Evolutionary conservation across 2,797 vertebrate species (phyloP), one percentile per base, ranked within the genome.

Genomic region (Syncerus caffer): DNA sequence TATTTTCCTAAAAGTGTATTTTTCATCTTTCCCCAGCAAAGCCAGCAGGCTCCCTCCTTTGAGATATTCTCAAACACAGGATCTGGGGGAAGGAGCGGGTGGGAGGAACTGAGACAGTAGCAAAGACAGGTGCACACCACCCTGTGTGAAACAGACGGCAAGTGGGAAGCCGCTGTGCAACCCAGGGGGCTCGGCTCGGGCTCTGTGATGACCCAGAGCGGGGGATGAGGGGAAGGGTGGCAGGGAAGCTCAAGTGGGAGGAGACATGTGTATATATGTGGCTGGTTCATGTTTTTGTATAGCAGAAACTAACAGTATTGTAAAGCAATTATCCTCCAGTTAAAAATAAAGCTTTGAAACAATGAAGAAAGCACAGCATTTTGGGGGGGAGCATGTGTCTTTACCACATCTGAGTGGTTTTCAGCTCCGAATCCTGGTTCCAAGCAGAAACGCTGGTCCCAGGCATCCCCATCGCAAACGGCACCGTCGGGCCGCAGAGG

Each of bases 191-290:
- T 38, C 34, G 6, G 34, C 67, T 42, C 21, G 6, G 1, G 11
- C 67, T 42, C 21, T 6, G 5, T 2, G 67, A 42, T 74, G 67
- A 13, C 34, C 67, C 17, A 11, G 31, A 16, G 19, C 4, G 5
- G 34, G 4, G 21, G 0, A 5, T 23, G 21, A 47, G 67, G 21
- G 67, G 67, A 2, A 12, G 21, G 67, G 19, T 6, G 11, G 67
- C 19, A 21, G 67, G 67, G 34, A 71, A 2, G 67, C 34, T 38
- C 34, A 38, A 7, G 34, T 4, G 10, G 6, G 34, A 12, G 67
- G 11, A 23, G 67, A 13, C 2, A 0, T 10, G 10, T 38, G n/a
- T 23, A 10, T 13, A 1, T 6, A 6, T 23, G 34, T 3, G 21
- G 4, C 64, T 34, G n/a, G 9, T 34, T 34, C 64, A 2, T 1